Evolutionary conservation across 2,797 vertebrate genomes (phyloP), one percentile per base, ranked within the genome.

Genomic region (Emydoidea blandingii): DNA sequence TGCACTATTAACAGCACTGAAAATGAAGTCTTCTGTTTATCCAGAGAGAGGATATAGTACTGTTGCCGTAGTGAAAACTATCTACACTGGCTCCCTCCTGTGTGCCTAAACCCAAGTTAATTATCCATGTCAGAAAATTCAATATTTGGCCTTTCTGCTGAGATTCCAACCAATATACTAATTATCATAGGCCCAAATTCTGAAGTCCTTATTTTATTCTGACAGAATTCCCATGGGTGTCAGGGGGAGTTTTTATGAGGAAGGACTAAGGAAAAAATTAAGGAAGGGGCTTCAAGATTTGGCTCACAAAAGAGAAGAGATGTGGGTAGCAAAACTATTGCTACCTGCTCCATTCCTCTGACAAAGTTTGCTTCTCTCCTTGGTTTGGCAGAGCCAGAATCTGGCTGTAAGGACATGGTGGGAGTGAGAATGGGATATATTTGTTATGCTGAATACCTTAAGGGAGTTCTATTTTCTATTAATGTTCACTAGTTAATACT

Each of bases 1-100:
- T 68, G 52, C 93, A 89, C 59, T 79, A 53, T 82, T 91, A 93
- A 93, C 59, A 88, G 87, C 83, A 96, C 41, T 54, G 57, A 91
- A 95, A 96, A 95, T 93, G 2, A 92, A 96, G 93, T 94, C 84
- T 87, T 93, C 54, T 92, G 65, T 96, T 97, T 96, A 94, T 87
- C 93, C 91, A 96, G 92, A 80, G 74, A 91, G 76, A 88, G 79
- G 54, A 56, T 94, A 54, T 96, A 93, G 94, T 84, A 88, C 52
- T 89, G 91, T 49, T 88, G 91, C 78, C 82, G 86, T 86, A 96
- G 79, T 91, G 93, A 79, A 93, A 97, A 93, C 91, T 91, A 92
- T 91, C 86, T 10, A 86, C 23, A 12, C 86, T 87, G 80, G 47
- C 52, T 84, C 25, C 31, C 65, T 15, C 12, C 34, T 87, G 89